Percentiles rank a stretch among this genome's conserved stretches.
phyloP scores from a whole-genome alignment of 1,140 invertebrate species.

The Triops longicaudatus region DNA sequence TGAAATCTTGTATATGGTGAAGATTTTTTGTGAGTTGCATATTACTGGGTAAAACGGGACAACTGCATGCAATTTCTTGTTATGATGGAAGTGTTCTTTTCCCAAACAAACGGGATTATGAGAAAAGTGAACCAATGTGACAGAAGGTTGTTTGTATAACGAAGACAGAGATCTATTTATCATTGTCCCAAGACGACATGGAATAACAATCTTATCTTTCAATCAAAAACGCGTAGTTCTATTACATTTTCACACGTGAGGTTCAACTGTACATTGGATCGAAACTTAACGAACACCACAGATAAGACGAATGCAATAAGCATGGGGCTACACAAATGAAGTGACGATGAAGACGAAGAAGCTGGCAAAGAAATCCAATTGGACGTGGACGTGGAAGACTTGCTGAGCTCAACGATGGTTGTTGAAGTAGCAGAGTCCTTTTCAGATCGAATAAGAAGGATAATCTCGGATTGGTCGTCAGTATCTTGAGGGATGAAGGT shows the following conservation, averaged over 20 bases:
- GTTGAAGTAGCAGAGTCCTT: background rate
- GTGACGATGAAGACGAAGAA: conserved; percentile 5
- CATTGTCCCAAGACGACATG: conserved; percentile 11
- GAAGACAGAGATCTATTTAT: conserved; percentile 15
- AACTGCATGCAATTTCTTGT: background rate
- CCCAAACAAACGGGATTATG: background rate
- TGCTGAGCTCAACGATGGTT: background rate
- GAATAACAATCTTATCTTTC: conserved; percentile 12
- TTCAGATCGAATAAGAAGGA: background rate
- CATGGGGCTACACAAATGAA: background rate
- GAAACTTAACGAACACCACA: background rate
- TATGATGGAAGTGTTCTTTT: background rate
- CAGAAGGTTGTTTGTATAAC: conserved; percentile 15
- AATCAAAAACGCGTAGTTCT: background rate
- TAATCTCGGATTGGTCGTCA: background rate
- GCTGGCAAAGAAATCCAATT: conserved; percentile 3
- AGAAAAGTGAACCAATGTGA: background rate
- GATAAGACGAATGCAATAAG: background rate
- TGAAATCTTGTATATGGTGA: background rate
- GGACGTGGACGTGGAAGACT: conserved; percentile 1
- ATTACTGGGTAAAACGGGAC: background rate
- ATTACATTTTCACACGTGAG: background rate
- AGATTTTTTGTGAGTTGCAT: background rate
- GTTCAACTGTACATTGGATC: background rate
- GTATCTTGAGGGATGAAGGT: background rate